Conservation (phyloP, 30 jellyfish, hydroid and myxozoan genomes). For the Chrysaora quinquecirrha region DNA sequence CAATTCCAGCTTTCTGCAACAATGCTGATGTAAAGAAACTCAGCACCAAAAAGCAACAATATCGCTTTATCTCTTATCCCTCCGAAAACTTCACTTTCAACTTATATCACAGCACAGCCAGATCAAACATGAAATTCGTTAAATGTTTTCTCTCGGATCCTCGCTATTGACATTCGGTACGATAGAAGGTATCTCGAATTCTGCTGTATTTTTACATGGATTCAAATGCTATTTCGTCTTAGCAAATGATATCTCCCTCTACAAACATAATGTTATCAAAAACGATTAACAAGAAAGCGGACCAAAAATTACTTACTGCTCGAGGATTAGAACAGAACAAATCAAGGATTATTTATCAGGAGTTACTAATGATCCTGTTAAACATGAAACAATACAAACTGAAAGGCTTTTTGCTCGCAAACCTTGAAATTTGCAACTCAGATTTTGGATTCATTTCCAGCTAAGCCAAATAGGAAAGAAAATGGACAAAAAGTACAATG, state of each 20-base stretch:
- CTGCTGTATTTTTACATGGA: slow-evolving; percentile 24
- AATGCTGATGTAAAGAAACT: no score
- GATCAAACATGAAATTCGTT: not conserved
- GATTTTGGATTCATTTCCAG: not conserved
- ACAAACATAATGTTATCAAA: not conserved
- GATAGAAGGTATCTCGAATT: slow-evolving; percentile 51
- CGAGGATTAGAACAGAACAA: not conserved
- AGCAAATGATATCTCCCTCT: not conserved
- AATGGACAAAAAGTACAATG: no score
- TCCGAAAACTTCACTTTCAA: no score
- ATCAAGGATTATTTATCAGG: not conserved
- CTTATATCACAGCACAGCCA: not conserved
- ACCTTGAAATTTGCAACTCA: not conserved
- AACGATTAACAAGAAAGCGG: not conserved
- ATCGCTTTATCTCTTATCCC: no score
- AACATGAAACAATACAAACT: not conserved
- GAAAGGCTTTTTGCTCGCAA: no score
- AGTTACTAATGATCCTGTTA: not conserved
- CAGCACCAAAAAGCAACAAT: no score
- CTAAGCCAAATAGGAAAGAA: not conserved
- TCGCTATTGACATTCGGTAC: slow-evolving; percentile 46
- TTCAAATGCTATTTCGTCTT: slow-evolving; percentile 1
- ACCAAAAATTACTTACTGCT: not conserved
- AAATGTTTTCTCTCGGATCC: slow-evolving; percentile 10
- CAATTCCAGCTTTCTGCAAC: no score